A percentile compares a stretch with the other conserved stretches of the same genome.
Evolutionary conservation across 2,113 vertebrate genomes (phyloP).

Genomic region (Odocoileus hemionus): DNA sequence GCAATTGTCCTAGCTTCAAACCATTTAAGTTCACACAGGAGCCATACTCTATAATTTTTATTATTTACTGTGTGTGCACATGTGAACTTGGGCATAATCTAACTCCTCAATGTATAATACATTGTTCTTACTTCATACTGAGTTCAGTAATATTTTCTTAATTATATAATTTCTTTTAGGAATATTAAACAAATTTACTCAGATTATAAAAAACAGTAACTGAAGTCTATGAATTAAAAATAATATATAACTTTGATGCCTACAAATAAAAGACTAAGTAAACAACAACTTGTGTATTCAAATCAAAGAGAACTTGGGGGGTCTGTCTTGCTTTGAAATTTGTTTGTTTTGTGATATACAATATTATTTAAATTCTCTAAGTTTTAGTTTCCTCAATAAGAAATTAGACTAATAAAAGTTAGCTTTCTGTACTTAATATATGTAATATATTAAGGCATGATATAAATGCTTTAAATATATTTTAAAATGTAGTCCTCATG

Average conservation of each 20-base stretch:
- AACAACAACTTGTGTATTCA: fast-evolving
- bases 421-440: background rate
- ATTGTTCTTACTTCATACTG: background rate
- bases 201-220: background rate
- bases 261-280: background rate
- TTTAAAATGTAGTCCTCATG: background rate
- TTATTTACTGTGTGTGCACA: background rate
- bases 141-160: background rate
- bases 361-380: background rate
- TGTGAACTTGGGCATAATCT: background rate
- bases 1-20: background rate
- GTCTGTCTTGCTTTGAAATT: background rate
- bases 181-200: background rate
- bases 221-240: background rate
- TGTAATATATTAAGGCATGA: background rate
- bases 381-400: background rate
- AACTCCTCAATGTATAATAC: background rate
- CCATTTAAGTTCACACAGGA: background rate
- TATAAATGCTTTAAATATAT: background rate
- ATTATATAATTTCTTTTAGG: background rate
- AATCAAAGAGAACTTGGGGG: background rate
- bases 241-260: background rate
- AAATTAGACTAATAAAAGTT: background rate
- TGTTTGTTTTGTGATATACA: background rate
- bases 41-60: background rate